Conservation (phyloP, 2,797 vertebrate species). For the Lagorchestes hirsutus region DNA sequence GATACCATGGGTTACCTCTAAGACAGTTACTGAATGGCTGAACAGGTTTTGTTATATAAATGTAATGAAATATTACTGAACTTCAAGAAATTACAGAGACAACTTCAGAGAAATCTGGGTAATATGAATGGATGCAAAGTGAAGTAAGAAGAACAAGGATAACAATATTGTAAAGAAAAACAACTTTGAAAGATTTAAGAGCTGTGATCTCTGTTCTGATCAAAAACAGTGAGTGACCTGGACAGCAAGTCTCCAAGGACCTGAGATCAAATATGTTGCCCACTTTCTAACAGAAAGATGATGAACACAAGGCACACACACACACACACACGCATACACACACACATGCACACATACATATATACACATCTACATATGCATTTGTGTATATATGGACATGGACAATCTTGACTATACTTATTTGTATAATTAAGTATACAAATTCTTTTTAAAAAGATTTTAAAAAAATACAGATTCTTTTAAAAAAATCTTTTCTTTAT, state of each 20-base stretch:
- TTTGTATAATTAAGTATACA: too few relatives aligned
- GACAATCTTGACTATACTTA: not conserved
- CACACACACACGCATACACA: too few relatives aligned
- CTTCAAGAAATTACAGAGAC: not conserved
- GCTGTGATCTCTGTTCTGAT: not conserved
- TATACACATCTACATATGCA: too few relatives aligned
- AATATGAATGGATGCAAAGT: not conserved
- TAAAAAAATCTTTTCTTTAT: not conserved
- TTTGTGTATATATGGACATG: not conserved
- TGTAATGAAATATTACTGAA: not conserved
- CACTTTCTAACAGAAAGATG: not conserved
- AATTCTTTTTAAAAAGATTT: too few relatives aligned
- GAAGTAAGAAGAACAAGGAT: not conserved
- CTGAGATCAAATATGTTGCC: not conserved
- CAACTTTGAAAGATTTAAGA: not conserved
- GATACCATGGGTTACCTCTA: not conserved
- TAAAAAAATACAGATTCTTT: too few relatives aligned
- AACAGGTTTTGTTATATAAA: not conserved
- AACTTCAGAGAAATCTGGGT: not conserved
- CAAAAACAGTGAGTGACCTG: not conserved
- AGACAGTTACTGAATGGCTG: not conserved
- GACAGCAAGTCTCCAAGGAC: not conserved
- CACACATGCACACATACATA: too few relatives aligned
- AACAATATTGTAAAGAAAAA: not conserved
- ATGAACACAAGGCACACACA: not conserved